Evolutionary conservation across 2,888 invertebrate genomes (phyloP).

Genomic region (Leistus spinibarbis): DNA sequence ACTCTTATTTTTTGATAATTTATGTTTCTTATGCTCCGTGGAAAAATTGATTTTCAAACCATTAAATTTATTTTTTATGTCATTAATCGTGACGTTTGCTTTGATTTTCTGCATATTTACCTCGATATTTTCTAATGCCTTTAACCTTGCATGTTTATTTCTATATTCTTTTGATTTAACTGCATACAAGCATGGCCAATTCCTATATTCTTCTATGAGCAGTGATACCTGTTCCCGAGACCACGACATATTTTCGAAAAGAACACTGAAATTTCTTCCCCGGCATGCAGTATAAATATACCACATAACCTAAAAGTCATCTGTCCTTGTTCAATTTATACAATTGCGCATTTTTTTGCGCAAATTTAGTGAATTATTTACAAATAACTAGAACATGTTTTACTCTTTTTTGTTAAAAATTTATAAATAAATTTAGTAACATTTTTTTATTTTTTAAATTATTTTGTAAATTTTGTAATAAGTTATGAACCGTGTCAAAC

Average conservation of each 20-base stretch:
- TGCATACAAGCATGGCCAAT: slow-evolving; percentile 19
- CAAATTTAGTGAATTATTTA: not conserved
- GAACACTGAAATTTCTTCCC: not conserved
- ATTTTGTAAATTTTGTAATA: not conserved
- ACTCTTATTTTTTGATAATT: not conserved
- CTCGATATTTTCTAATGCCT: not conserved
- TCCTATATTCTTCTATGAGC: slow-evolving; percentile 21
- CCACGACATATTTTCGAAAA: slow-evolving; percentile 21
- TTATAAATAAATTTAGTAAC: not conserved
- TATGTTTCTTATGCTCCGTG: slow-evolving; percentile 8
- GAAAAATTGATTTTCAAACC: slow-evolving; percentile 10
- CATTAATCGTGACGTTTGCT: not conserved
- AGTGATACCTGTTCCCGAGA: slow-evolving; percentile 8
- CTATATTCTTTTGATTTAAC: slow-evolving; percentile 7
- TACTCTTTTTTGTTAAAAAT: not conserved
- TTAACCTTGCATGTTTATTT: slow-evolving; percentile 14
- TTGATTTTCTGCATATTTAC: not conserved
- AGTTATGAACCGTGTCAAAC: not conserved
- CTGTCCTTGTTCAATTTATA: too few relatives aligned
- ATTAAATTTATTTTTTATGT: slow-evolving; percentile 21
- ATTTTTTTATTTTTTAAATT: not conserved
- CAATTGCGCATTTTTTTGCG: too few relatives aligned
- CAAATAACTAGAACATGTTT: not conserved
- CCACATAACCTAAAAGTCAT: not conserved
- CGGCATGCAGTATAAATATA: not conserved